phyloP scores from a whole-genome alignment of 2,888 invertebrate genomes.

The Drosophila tanythrix region DNA sequence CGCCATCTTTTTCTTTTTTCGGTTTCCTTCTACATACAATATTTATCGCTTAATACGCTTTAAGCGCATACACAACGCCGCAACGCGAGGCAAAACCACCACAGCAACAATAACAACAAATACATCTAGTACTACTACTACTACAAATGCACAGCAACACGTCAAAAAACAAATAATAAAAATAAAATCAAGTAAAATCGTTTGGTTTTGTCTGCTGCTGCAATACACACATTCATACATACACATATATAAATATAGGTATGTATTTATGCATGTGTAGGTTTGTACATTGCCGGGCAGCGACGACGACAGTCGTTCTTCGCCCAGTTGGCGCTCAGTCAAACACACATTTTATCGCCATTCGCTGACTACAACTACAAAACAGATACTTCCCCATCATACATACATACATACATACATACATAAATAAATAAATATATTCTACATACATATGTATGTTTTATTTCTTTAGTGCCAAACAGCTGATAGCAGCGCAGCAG shows the following conservation, averaged over 20 bases:
- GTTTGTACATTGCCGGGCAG: slow-evolving; percentile 45
- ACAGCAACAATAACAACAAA: slow-evolving; percentile 35
- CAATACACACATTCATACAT: slow-evolving; percentile 31
- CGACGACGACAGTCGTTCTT: slow-evolving; percentile 48
- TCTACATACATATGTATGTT: not conserved
- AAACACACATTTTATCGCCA: slow-evolving; percentile 47
- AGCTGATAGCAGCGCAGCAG: slow-evolving; percentile 49
- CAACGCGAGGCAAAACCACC: slow-evolving; percentile 45
- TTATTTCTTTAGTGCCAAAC: slow-evolving; percentile 36
- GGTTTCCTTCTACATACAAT: slow-evolving; percentile 74
- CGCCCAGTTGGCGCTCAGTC: slow-evolving; percentile 72
- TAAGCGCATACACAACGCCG: slow-evolving; percentile 50
- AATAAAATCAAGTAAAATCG: slow-evolving; percentile 67
- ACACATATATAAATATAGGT: not conserved
- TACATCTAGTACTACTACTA: slow-evolving; percentile 25
- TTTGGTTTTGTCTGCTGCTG: slow-evolving; percentile 54
- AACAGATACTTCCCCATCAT: slow-evolving; percentile 38
- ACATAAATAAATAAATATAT: not conserved
- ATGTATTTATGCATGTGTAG: slow-evolving; percentile 16
- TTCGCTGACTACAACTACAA: slow-evolving; percentile 33
- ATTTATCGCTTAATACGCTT: slow-evolving; percentile 77
- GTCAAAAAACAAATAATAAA: slow-evolving; percentile 62
- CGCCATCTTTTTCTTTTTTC: slow-evolving; percentile 79
- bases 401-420: not conserved
- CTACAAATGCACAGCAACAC: slow-evolving; percentile 57